Conservation (phyloP, 1,140 invertebrate genomes). For the Trichonephila clavata region DNA sequence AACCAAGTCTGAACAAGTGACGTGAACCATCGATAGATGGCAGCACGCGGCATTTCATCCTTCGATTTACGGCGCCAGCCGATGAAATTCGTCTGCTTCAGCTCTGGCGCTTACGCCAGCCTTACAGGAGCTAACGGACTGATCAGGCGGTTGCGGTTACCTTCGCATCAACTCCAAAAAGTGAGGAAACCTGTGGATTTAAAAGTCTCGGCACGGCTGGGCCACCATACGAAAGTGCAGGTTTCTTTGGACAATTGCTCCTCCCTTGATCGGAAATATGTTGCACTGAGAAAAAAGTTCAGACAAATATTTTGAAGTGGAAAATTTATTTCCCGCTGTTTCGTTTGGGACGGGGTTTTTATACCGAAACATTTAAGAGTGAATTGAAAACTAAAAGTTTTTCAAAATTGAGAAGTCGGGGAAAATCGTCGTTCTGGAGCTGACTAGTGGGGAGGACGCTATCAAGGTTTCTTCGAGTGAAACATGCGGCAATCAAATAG, state of each 20-base stretch:
- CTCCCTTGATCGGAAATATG: not conserved
- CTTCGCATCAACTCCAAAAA: slow-evolving; percentile 11
- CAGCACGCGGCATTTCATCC: slow-evolving; percentile 38
- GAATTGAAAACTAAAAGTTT: slow-evolving; percentile 30
- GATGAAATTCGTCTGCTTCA: slow-evolving; percentile 39
- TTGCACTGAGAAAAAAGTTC: not conserved
- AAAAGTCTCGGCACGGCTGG: slow-evolving; percentile 43
- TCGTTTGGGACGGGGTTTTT: not conserved
- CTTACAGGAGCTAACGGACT: slow-evolving; percentile 66
- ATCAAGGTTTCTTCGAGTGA: slow-evolving; percentile 68
- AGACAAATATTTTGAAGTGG: not conserved
- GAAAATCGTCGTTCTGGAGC: slow-evolving; percentile 75
- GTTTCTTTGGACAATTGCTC: not conserved
- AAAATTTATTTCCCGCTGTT: not conserved
- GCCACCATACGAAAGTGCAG: slow-evolving; percentile 54
- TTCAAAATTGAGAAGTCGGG: slow-evolving; percentile 75
- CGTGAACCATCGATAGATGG: slow-evolving; percentile 35
- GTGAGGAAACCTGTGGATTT: slow-evolving; percentile 71
- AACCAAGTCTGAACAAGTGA: no score
- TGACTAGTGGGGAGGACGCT: slow-evolving; percentile 65
- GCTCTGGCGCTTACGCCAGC: slow-evolving; percentile 41
- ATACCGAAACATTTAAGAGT: not conserved
- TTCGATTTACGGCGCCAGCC: slow-evolving; percentile 49
- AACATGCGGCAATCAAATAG: slow-evolving; percentile 67
- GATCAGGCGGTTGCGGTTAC: slow-evolving; percentile 58